A percentile compares a stretch with the other conserved stretches of the same genome.
These are phyloP conservation scores for Penaeus indicus DNA, from an alignment of 1,140 invertebrate species.

Conservation along the genomic window DNA sequence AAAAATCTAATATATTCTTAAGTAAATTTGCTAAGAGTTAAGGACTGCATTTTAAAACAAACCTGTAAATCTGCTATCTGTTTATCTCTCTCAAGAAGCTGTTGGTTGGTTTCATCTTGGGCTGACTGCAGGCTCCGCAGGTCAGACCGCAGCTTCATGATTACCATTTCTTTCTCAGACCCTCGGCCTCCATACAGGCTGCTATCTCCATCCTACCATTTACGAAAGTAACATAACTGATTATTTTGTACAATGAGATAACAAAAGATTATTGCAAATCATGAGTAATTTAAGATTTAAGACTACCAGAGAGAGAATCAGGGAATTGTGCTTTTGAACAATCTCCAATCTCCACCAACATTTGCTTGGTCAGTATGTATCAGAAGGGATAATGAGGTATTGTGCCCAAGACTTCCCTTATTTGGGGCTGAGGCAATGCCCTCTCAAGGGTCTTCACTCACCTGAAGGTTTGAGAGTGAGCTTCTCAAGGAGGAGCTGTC, in stretches of 20 bases:
- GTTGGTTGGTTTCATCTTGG: conserved; percentile 42
- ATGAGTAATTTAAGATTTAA: too few species aligned
- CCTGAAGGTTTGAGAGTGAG: conserved; percentile 47
- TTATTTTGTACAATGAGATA: not conserved
- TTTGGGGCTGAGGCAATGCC: too few species aligned
- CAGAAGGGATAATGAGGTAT: too few species aligned
- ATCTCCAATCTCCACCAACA: too few species aligned
- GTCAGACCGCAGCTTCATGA: conserved; percentile 53
- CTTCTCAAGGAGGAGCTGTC: conserved; percentile 42
- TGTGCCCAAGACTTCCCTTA: too few species aligned
- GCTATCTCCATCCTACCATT: conserved; percentile 39
- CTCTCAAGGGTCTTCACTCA: not conserved
- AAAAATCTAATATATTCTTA: too few species aligned
- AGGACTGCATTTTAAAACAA: not conserved
- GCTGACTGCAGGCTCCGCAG: conserved; percentile 32
- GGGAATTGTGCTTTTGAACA: too few species aligned
- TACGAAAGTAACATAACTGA: not conserved
- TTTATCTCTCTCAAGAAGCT: conserved; percentile 56
- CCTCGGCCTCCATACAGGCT: conserved; percentile 49
- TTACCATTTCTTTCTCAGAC: conserved; percentile 48
- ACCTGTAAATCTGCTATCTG: conserved; percentile 59
- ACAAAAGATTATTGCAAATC: not conserved
- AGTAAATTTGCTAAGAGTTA: too few species aligned
- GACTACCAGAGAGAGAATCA: too few species aligned
- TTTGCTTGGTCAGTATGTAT: too few species aligned